Conservation (phyloP, 2,888 invertebrate species). For the Lepeophtheirus nordmannii region DNA sequence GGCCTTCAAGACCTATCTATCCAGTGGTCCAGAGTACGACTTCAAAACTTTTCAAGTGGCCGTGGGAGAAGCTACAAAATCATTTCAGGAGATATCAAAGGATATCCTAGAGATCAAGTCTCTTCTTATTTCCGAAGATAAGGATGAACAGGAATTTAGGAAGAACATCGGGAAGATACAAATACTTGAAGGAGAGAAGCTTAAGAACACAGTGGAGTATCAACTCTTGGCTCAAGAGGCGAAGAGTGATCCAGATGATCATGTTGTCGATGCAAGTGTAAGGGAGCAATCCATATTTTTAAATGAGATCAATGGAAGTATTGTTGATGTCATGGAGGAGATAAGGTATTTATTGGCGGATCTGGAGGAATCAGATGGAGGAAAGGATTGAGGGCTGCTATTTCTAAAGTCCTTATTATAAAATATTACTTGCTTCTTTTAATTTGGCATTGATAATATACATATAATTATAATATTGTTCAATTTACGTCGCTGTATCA, state of each 20-base stretch:
- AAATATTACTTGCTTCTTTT: too few relatives aligned
- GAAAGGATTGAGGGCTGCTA: too few relatives aligned
- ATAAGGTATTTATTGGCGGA: slow-evolving; percentile 1
- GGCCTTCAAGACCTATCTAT: background rate
- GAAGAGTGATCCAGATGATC: background rate
- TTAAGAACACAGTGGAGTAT: slow-evolving; percentile 6
- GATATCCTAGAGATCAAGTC: background rate
- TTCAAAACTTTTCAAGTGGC: slow-evolving; percentile 2
- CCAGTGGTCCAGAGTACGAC: slow-evolving; percentile 7
- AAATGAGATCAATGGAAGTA: background rate
- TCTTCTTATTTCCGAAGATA: background rate
- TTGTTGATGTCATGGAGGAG: slow-evolving; percentile 2
- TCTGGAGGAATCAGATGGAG: background rate
- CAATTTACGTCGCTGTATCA: too few relatives aligned
- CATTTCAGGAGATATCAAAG: slow-evolving; percentile 7
- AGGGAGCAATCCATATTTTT: background rate
- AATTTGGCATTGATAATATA: too few relatives aligned
- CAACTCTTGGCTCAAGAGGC: slow-evolving; percentile 9
- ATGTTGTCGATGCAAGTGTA: background rate
- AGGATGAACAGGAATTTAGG: background rate
- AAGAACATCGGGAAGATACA: background rate
- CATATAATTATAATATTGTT: too few relatives aligned
- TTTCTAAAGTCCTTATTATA: too few relatives aligned
- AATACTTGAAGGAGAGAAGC: slow-evolving; percentile 2
- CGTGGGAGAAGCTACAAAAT: background rate